A percentile compares a stretch with the other conserved stretches of the same genome.
Evolutionary conservation across 2,888 invertebrate genomes (phyloP).

Genomic region (Caenorhabditis sinica): DNA sequence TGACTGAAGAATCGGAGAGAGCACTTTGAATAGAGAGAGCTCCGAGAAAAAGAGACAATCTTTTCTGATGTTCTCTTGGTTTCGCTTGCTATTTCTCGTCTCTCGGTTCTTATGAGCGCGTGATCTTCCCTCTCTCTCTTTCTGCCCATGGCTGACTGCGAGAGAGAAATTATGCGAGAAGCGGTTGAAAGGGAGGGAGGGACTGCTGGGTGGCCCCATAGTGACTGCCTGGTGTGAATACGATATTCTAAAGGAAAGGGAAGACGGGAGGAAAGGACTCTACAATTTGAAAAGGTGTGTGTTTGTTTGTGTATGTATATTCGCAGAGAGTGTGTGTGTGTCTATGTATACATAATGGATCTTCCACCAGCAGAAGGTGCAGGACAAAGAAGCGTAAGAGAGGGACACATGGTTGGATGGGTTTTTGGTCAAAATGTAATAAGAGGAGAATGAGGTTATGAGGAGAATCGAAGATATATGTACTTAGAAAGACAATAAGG

Average conservation of each 20-base stretch:
- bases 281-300: constrained; percentile 50
- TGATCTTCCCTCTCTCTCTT: constrained; percentile 35
- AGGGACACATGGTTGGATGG: constrained; percentile 40
- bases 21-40: constrained; percentile 34
- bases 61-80: constrained; percentile 10
- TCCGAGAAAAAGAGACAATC: constrained; percentile 31
- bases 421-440: constrained; percentile 35
- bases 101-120: constrained; percentile 17
- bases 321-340: constrained; percentile 39
- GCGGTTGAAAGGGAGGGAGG: constrained; percentile 9
- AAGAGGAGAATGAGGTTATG: constrained; percentile 23
- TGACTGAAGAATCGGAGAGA: constrained; percentile 25
- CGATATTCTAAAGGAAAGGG: constrained; percentile 44
- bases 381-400: constrained; percentile 43
- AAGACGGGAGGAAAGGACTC: constrained; percentile 9
- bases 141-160: constrained; percentile 44
- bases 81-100: constrained; percentile 8
- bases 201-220: constrained; percentile 10
- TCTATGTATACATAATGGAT: constrained; percentile 50
- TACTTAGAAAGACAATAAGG: constrained; percentile 26
- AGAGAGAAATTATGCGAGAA: constrained; percentile 39
- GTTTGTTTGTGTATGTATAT: constrained; percentile 50
- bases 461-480: background rate
- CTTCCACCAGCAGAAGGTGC: constrained; percentile 37
- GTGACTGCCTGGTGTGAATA: constrained; percentile 44